These are phyloP conservation scores for Ammodytes dubius DNA, from an alignment of 2,113 vertebrate genomes.

Conservation along the genomic window DNA sequence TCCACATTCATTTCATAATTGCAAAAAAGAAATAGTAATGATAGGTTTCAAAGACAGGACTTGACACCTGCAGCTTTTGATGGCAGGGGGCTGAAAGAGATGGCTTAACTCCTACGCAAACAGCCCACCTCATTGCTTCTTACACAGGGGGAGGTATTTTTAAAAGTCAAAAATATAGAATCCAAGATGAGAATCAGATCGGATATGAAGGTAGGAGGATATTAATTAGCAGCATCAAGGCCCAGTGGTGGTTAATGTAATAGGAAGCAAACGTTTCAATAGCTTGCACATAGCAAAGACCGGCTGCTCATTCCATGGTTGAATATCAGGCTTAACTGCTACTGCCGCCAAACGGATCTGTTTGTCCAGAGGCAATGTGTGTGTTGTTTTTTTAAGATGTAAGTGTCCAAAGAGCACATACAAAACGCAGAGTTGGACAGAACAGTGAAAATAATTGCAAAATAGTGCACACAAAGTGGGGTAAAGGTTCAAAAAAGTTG, in stretches of 20 bases:
- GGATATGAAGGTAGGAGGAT: conserved; percentile 59
- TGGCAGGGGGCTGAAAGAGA: conserved; percentile 28
- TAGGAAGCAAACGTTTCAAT: conserved; percentile 45
- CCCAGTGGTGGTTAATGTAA: conserved; percentile 34
- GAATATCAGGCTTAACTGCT: conserved; percentile 19
- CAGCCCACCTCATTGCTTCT: conserved; percentile 33
- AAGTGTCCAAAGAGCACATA: conserved; percentile 34
- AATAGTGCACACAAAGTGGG: not conserved
- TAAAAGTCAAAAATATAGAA: not conserved
- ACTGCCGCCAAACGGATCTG: conserved; percentile 17
- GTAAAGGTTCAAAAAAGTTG: not conserved
- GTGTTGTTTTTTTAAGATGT: conserved; percentile 18
- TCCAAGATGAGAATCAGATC: conserved; percentile 51
- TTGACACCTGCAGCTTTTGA: conserved; percentile 41
- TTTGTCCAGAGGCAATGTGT: conserved; percentile 18
- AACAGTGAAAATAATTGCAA: not conserved
- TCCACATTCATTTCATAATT: conserved; percentile 57
- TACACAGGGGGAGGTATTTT: conserved; percentile 38
- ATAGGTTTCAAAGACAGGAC: conserved; percentile 51
- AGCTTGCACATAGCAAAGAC: conserved; percentile 14
- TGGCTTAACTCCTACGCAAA: conserved; percentile 26
- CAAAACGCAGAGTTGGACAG: conserved; percentile 12
- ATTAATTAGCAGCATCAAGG: conserved; percentile 61
- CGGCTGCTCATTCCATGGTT: conserved; percentile 10
- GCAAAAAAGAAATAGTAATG: conserved; percentile 34